Conservation (phyloP, 2,888 invertebrate genomes). For the Aspidapion aeneum region DNA sequence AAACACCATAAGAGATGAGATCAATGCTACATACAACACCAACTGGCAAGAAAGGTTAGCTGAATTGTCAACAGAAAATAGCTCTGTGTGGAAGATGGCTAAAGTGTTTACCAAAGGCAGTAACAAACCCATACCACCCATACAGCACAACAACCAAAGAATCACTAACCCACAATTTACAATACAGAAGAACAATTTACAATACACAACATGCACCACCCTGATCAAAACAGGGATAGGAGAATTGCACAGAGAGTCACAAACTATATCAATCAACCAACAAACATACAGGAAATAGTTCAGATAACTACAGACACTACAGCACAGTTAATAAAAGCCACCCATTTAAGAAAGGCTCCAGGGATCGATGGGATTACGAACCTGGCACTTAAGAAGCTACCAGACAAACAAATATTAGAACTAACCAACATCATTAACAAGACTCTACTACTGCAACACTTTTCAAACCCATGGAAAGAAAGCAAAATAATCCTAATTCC, state of each 20-base stretch:
- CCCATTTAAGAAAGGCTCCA: conserved; percentile 9
- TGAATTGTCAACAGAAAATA: not conserved
- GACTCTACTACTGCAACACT: conserved; percentile 3
- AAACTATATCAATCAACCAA: not conserved
- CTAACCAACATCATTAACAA: conserved; percentile 18
- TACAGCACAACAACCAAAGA: not conserved
- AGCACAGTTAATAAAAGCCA: not conserved
- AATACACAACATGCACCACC: not conserved
- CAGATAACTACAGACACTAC: not conserved
- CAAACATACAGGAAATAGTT: not conserved
- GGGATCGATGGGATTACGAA: conserved; percentile 12
- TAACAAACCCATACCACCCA: not conserved
- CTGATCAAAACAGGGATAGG: not conserved
- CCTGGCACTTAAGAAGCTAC: conserved; percentile 2
- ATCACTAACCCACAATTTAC: not conserved
- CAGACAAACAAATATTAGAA: conserved; percentile 2
- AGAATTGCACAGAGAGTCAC: no score
- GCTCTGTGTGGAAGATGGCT: conserved; percentile 1
- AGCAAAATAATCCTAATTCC: conserved; percentile 16
- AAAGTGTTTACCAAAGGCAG: not conserved
- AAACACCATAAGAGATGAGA: not conserved
- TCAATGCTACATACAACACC: not conserved
- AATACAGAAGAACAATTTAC: not conserved
- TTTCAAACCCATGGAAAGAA: no score
- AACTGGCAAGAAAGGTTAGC: not conserved